Evolutionary conservation across 2,113 vertebrate genomes (phyloP).

Genomic region (Anguilla rostrata): DNA sequence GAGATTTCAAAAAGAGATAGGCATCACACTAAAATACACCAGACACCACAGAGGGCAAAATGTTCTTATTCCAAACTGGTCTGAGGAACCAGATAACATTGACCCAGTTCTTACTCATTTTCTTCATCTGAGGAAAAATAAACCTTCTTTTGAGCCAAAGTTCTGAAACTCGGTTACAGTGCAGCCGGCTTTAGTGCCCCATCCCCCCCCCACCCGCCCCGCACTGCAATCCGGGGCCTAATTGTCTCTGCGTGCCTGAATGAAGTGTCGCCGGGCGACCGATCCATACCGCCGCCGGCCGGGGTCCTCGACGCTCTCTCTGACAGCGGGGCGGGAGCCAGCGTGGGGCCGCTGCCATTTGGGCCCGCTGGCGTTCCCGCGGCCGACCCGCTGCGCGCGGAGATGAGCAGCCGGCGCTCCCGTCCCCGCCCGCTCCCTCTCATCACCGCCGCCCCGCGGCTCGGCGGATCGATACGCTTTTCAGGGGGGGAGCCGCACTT

Average conservation of each 20-base stretch:
- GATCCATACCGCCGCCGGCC: slow-evolving; percentile 4
- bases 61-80: not conserved
- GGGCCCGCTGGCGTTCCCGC: slow-evolving; percentile 21
- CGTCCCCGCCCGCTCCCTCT: not conserved
- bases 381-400: slow-evolving; percentile 11
- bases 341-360: slow-evolving; percentile 31
- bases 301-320: not conserved
- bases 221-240: not conserved
- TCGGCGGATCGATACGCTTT: slow-evolving; percentile 38
- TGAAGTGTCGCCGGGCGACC: not conserved
- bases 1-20: not conserved
- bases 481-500: slow-evolving; percentile 34
- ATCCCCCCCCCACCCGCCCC: not conserved
- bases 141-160: not conserved
- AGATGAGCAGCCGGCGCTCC: slow-evolving; percentile 15
- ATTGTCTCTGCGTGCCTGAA: slow-evolving; percentile 3
- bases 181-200: not conserved
- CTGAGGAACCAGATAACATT: not conserved
- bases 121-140: not conserved
- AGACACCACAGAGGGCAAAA: not conserved
- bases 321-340: slow-evolving; percentile 10
- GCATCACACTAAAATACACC: not conserved
- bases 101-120: not conserved
- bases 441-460: slow-evolving; percentile 4
- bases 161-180: not conserved